These are phyloP conservation scores for Dipodomys merriami DNA, from an alignment of 2,113 vertebrate genomes.

Conservation along the genomic window DNA sequence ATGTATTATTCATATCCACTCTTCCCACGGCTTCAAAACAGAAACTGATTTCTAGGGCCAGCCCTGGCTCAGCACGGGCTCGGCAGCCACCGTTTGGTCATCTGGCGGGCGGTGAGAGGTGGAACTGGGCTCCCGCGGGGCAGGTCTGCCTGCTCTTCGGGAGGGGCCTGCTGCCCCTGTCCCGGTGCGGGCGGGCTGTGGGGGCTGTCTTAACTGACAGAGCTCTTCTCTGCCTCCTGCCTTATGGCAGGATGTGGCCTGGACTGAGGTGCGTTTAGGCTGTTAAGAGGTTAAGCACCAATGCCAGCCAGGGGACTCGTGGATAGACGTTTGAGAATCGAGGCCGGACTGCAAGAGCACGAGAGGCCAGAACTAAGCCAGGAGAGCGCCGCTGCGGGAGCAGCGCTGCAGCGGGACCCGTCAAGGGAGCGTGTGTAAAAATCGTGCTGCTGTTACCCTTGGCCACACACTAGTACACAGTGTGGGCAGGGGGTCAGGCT, in stretches of 20 bases:
- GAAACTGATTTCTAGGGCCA: conserved; percentile 63
- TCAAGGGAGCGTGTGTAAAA: no score
- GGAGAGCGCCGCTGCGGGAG: no score
- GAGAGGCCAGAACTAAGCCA: neutral
- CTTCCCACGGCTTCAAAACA: conserved; percentile 68
- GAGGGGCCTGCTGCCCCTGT: no score
- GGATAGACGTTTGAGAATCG: neutral
- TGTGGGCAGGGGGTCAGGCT: no score
- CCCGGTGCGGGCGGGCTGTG: no score
- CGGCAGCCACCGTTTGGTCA: neutral
- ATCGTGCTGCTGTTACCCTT: no score
- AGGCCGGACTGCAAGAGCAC: no score
- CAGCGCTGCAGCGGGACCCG: no score
- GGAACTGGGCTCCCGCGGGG: conserved; percentile 50
- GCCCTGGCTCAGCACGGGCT: conserved; percentile 61
- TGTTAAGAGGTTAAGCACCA: no score
- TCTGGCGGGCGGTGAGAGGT: neutral
- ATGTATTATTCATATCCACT: conserved; percentile 77
- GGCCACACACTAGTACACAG: no score
- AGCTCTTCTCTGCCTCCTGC: neutral
- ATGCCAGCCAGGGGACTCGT: no score
- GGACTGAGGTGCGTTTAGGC: neutral
- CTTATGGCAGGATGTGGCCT: neutral
- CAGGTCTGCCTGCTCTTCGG: conserved; percentile 3
- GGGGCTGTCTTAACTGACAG: neutral